Percentiles rank a stretch among this genome's conserved stretches.
phyloP scores from a whole-genome alignment of 2,888 invertebrate genomes.

The Cabera pusaria region DNA sequence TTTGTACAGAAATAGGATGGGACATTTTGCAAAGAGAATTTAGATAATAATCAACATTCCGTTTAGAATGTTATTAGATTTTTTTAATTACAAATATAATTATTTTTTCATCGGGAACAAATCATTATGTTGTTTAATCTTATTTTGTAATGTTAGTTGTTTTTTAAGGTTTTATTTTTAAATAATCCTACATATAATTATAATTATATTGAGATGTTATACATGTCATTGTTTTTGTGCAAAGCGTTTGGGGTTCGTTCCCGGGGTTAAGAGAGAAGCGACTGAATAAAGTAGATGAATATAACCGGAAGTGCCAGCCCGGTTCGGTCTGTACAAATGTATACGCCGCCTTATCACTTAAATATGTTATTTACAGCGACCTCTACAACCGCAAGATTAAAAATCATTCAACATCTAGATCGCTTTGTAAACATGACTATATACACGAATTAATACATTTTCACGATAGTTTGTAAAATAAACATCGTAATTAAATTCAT shows the following conservation, averaged over 20 bases:
- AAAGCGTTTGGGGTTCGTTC: conserved; percentile 72
- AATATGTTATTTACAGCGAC: conserved; percentile 73
- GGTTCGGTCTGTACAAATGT: conserved; percentile 79
- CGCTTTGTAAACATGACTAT: no score
- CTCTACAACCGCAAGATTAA: conserved; percentile 42
- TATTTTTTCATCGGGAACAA: conserved; percentile 80
- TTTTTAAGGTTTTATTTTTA: conserved; percentile 80
- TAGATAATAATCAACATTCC: conserved; percentile 81
- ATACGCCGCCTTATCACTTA: conserved; percentile 79
- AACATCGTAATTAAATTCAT: no score
- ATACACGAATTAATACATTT: no score
- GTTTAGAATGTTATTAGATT: conserved; percentile 82
- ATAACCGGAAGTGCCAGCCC: conserved; percentile 54
- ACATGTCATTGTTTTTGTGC: conserved; percentile 80
- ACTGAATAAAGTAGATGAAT: conserved; percentile 75
- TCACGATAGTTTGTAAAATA: no score
- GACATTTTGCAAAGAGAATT: conserved; percentile 83
- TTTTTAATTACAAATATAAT: conserved; percentile 61
- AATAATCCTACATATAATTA: conserved; percentile 68
- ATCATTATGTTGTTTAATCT: conserved; percentile 83
- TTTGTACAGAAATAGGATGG: conserved; percentile 83
- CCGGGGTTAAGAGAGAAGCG: conserved; percentile 75
- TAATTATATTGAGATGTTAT: conserved; percentile 82
- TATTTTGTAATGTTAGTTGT: conserved; percentile 82
- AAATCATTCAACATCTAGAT: conserved; percentile 41